Evolutionary conservation across 2,888 invertebrate species (phyloP).

Genomic region (Apoda limacodes): DNA sequence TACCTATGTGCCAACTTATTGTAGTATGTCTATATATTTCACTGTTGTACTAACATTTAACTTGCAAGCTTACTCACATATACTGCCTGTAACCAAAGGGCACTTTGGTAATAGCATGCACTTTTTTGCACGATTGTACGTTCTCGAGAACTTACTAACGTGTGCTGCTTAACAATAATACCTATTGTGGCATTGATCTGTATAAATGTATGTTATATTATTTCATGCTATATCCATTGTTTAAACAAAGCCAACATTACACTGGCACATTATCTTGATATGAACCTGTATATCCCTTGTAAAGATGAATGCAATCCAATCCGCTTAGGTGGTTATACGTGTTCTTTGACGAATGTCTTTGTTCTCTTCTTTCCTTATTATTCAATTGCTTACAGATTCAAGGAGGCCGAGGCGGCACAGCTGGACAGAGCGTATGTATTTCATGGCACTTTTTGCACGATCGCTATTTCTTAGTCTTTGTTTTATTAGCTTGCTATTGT

Average conservation of each 20-base stretch:
- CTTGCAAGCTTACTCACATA: slow-evolving; percentile 58
- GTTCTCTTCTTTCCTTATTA: slow-evolving; percentile 64
- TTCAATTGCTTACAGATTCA: slow-evolving; percentile 83
- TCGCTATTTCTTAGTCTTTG: slow-evolving; percentile 38
- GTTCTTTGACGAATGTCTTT: slow-evolving; percentile 40
- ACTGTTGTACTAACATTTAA: slow-evolving; percentile 37
- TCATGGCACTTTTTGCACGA: slow-evolving; percentile 50
- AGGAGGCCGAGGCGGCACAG: slow-evolving; percentile 83
- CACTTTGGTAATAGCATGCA: slow-evolving; percentile 45
- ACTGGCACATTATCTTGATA: slow-evolving; percentile 46
- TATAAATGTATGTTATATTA: too few relatives aligned
- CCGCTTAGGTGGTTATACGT: slow-evolving; percentile 44
- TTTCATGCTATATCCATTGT: slow-evolving; percentile 37
- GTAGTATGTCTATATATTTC: slow-evolving; percentile 38
- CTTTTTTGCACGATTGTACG: slow-evolving; percentile 27
- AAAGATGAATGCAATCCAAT: slow-evolving; percentile 30
- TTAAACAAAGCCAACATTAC: slow-evolving; percentile 40
- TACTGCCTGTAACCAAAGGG: slow-evolving; percentile 38
- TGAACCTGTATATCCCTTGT: slow-evolving; percentile 29
- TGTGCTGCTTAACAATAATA: slow-evolving; percentile 36
- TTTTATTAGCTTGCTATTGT: slow-evolving; percentile 34
- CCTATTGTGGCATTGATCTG: too few relatives aligned
- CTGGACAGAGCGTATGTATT: slow-evolving; percentile 87
- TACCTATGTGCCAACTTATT: slow-evolving; percentile 26
- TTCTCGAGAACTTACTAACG: too few relatives aligned